Conservation (phyloP, 1,140 invertebrate genomes). For the Aphaenogaster ashmeadi region DNA sequence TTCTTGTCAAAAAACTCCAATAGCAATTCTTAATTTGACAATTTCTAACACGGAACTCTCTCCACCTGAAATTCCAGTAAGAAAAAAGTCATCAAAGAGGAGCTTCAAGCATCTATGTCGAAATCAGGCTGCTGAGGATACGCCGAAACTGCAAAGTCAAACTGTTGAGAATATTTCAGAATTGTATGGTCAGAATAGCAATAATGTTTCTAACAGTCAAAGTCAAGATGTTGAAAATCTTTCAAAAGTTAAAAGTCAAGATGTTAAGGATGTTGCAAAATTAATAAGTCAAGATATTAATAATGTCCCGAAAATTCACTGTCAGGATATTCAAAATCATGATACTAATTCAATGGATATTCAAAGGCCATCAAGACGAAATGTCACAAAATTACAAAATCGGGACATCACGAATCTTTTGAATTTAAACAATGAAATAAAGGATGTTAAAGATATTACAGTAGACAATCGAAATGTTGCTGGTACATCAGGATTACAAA, state of each 20-base stretch:
- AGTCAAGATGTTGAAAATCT: neutral
- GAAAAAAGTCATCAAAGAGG: conserved; percentile 60
- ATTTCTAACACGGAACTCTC: conserved; percentile 7
- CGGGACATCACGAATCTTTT: neutral
- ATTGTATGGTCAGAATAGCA: neutral
- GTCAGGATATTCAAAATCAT: neutral
- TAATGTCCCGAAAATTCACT: neutral
- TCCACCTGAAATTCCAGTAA: conserved; percentile 66
- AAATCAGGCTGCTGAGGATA: neutral
- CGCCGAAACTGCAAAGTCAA: neutral
- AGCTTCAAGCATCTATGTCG: neutral
- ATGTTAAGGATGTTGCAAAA: neutral
- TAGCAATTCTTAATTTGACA: neutral
- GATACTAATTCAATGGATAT: neutral
- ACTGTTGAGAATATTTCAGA: neutral
- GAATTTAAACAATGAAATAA: neutral
- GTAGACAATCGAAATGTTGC: conserved; percentile 5
- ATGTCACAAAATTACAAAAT: conserved; percentile 8
- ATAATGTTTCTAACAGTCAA: conserved; percentile 16
- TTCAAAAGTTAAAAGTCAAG: neutral
- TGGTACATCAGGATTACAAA: neutral
- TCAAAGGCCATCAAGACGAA: neutral
- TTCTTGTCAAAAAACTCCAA: conserved; percentile 9
- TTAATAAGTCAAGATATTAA: neutral
- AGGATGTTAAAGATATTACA: neutral